phyloP scores from a whole-genome alignment of 1,140 invertebrate species.

The Elysia chlorotica region DNA sequence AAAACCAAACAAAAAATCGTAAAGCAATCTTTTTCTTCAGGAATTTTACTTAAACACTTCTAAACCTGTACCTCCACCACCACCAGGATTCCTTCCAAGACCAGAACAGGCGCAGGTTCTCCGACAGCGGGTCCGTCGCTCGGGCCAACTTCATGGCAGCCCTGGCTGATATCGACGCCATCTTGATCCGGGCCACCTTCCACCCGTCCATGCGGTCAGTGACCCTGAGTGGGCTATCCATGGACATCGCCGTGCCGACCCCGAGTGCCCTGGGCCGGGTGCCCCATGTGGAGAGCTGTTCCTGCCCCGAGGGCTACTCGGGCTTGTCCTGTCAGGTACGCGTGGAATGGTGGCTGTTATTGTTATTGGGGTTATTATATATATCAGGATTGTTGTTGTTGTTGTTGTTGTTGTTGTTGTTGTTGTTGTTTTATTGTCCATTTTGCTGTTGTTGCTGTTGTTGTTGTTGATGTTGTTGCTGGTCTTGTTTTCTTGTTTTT shows the following conservation, averaged over 20 bases:
- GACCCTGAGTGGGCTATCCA: slow-evolving; percentile 51
- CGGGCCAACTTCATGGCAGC: slow-evolving; percentile 92
- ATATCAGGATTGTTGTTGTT: not conserved
- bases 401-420: not conserved
- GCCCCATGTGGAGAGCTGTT: slow-evolving; percentile 78
- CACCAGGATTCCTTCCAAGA: too few species aligned
- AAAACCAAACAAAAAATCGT: too few species aligned
- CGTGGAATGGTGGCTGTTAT: slow-evolving; percentile 65
- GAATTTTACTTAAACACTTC: too few species aligned
- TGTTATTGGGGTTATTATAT: not conserved
- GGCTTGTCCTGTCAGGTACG: slow-evolving; percentile 81
- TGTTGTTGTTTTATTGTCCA: not conserved
- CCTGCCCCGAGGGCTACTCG: slow-evolving; percentile 81
- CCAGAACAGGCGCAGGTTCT: too few species aligned
- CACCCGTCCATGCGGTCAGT: slow-evolving; percentile 44
- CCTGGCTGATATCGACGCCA: slow-evolving; percentile 80
- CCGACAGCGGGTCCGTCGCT: too few species aligned
- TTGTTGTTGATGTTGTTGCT: not conserved
- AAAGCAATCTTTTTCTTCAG: too few species aligned
- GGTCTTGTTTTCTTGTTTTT: not conserved
- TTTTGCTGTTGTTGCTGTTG: not conserved
- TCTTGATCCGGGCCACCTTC: slow-evolving; percentile 74
- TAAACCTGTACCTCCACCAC: too few species aligned
- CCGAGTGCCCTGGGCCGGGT: slow-evolving; percentile 57
- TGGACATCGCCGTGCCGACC: slow-evolving; percentile 51